Evolutionary conservation across 2,113 vertebrate species (phyloP), one percentile per base, ranked within the genome.

Genomic region (Sprattus sprattus): DNA sequence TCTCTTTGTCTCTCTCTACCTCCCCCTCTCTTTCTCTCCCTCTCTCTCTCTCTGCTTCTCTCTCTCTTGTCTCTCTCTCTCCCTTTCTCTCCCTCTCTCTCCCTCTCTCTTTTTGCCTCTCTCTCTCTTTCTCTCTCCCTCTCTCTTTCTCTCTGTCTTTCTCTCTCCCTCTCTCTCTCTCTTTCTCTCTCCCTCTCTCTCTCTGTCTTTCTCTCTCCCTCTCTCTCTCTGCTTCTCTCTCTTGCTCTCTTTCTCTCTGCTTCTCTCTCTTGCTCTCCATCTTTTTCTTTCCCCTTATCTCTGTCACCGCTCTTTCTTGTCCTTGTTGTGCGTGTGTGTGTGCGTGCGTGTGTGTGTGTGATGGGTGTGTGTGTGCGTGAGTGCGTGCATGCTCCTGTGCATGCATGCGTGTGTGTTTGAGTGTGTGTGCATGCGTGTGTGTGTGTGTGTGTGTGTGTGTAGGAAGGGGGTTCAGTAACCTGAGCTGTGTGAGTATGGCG

Each of bases 391-490:
- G 39, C 39, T n/a, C n/a, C n/a, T n/a, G 39, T 39, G 39, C 2
- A 2, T 39, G 39, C 2, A 1, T 39, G 39, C 2, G 39, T 39
- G 39, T 39, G 39, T 39, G 39, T 39, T 1, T 39, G 2, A 83
- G 71, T 81, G 32, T 81, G 52, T 60, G 20, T 54, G 6, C 54
- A 46, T 75, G 16, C 75, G 32, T 91, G 67, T 81, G 6, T 83
- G 45, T 91, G 25, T 88, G 67, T 45, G 6, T 87, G 18, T 83
- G 16, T 85, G 78, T 82, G 25, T 81, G 52, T 60, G 15, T 47
- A 99, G 98, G 98, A 86, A 95, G 93, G 89, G 96, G 97, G 88
- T 99, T 98, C 91, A 97, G 97, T 89, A 96, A 97, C 91, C 92
- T 98, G 94, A 99, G 97, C 92, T 96, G 95, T 88, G 94, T 99